These are phyloP conservation scores for Drosophila tanythrix DNA, from an alignment of 2,888 invertebrate species.

Conservation along the genomic window DNA sequence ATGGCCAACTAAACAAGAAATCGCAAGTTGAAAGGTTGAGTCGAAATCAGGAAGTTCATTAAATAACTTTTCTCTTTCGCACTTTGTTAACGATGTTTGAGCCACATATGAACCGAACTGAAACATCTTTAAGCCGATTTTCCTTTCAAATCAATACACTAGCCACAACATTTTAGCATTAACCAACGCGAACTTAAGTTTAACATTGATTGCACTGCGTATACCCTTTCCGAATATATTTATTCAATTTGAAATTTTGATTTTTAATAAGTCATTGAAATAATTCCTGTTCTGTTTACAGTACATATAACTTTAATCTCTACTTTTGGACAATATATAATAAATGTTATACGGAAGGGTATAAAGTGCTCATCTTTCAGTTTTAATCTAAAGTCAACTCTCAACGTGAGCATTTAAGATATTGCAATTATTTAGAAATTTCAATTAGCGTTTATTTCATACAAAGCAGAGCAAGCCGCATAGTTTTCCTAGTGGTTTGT, in stretches of 20 bases:
- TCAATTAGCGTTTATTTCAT: slow-evolving; percentile 54
- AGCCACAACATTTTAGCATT: neutral
- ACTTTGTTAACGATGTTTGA: slow-evolving; percentile 48
- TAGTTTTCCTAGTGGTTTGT: slow-evolving; percentile 15
- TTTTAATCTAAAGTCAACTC: slow-evolving; percentile 25
- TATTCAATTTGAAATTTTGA: neutral
- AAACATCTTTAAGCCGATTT: slow-evolving; percentile 22
- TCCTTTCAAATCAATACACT: slow-evolving; percentile 5
- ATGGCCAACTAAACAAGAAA: slow-evolving; percentile 36
- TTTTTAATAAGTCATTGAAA: neutral
- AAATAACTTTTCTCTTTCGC: slow-evolving; percentile 50
- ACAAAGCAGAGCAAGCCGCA: slow-evolving; percentile 14
- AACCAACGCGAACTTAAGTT: neutral
- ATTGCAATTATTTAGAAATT: slow-evolving; percentile 67
- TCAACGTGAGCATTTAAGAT: slow-evolving; percentile 31
- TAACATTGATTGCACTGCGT: neutral
- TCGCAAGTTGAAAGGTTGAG: slow-evolving; percentile 58
- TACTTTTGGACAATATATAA: neutral
- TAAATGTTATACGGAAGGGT: no score
- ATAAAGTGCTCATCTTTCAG: neutral
- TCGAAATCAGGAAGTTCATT: slow-evolving; percentile 73
- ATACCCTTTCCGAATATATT: neutral
- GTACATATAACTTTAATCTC: neutral
- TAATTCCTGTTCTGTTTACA: neutral
- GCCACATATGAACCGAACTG: slow-evolving; percentile 14